phyloP scores from a whole-genome alignment of 2,113 vertebrate species.

The Etheostoma cragini region DNA sequence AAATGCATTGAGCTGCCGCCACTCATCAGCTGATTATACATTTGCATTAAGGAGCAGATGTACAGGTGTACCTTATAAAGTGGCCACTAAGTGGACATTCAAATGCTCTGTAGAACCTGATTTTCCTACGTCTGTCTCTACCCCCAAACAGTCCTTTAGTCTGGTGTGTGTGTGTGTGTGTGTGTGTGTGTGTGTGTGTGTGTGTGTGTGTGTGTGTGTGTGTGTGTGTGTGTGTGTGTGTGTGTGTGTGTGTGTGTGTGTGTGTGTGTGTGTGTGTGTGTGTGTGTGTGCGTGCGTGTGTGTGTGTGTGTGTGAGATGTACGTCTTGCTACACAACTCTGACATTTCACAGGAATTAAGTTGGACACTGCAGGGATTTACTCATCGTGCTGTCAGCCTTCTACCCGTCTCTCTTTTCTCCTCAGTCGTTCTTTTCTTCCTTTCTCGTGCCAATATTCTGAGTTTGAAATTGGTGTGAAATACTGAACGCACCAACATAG shows the following conservation, averaged over 20 bases:
- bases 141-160: not conserved
- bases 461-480: conserved; percentile 21
- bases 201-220: no score
- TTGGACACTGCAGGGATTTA: conserved; percentile 21
- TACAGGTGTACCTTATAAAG: no score
- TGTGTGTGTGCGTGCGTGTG: not conserved
- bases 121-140: not conserved
- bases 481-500: conserved; percentile 5
- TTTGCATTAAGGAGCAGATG: no score
- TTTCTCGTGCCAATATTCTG: not conserved
- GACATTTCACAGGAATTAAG: conserved; percentile 33
- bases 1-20: no score
- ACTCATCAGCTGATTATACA: no score
- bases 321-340: conserved; percentile 22
- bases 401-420: conserved; percentile 4
- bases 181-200: no score
- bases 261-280: conserved; percentile 2
- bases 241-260: conserved; percentile 34
- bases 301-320: conserved; percentile 32
- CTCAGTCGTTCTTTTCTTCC: not conserved
- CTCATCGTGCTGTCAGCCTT: conserved; percentile 8
- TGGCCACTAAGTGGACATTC: not conserved
- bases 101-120: not conserved
- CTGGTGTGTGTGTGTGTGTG: no score
- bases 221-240: not conserved